Base-by-base conservation (phyloP, 1,140 invertebrate species). In the Philotrypesis tridentata region DNA sequence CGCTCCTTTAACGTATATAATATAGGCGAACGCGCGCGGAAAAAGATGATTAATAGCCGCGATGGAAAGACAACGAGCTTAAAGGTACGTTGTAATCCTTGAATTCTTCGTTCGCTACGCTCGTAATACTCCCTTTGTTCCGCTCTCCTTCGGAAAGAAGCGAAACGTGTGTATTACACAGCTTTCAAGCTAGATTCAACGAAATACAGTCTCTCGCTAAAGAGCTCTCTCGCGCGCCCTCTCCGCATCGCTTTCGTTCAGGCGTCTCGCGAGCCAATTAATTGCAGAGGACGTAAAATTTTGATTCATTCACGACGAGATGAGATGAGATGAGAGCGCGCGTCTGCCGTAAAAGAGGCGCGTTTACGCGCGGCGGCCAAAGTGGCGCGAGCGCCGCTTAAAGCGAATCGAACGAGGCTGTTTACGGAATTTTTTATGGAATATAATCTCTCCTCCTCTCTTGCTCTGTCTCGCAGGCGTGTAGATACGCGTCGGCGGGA, bases 391-490 rank as follows among this genome's bases (percentile, higher is more conserved):
- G 4, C 33, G 21, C 70, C 5, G 33, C 0, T n/a, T 14, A 72
- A 43, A 72, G 8, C 70, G 0, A 21, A 72, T n/a, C n/a, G n/a
- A 43, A 43, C 37, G 37, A 48, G n/a, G 33, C 25, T 72, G 70
- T 23, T n/a, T 72, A 40, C 37, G n/a, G n/a, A n/a, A 72, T 43
- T 65, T 23, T 70, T 72, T 43, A 72, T 72, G 70, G 21, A 27
- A 43, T 23, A 55, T 5, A 55, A 21, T 17, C 21, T 43, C 40
- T 55, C 48, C 33, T 37, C 9, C 33, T 37, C 33, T 37, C 33
- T 37, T 3, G 3, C 33, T 37, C 33, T 37, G 4, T 11, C 12
- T 70, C 67, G 31, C n/a, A n/a, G n/a, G 17, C 12, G 17, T 9
- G 17, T 71, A 68, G 4, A 17, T 11, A 68, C 9, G 6, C 68